A percentile compares a stretch with the other conserved stretches of the same genome.
Evolutionary conservation across 2,797 vertebrate species (phyloP).

Genomic region (Sebastes iracundus): DNA sequence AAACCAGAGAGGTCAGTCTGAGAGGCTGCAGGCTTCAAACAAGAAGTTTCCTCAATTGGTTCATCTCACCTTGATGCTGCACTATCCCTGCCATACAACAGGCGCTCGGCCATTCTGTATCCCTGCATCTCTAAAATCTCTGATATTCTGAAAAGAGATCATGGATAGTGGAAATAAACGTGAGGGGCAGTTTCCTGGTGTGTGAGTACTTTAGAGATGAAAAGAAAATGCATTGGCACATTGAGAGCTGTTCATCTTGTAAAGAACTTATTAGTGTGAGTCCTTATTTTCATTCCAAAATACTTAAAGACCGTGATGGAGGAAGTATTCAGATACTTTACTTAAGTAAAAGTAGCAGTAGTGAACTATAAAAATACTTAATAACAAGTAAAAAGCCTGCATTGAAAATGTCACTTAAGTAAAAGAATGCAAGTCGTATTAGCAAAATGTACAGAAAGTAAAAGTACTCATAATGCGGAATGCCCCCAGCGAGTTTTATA

Average conservation of each 20-base stretch:
- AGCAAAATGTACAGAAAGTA: neutral
- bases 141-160: slow-evolving; percentile 6
- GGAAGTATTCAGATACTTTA: neutral
- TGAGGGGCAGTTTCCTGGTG: neutral
- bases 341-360: neutral
- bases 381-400: neutral
- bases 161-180: slow-evolving; percentile 20
- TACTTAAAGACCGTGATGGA: neutral
- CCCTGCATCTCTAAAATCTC: neutral
- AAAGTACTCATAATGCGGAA: neutral
- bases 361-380: neutral
- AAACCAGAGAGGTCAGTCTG: slow-evolving; percentile 22
- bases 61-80: slow-evolving; percentile 40
- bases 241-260: neutral
- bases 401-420: neutral
- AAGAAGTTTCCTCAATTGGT: slow-evolving; percentile 35
- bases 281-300: neutral
- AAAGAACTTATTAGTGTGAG: neutral
- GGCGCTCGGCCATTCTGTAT: neutral
- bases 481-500: no score
- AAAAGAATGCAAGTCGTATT: neutral
- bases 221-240: neutral
- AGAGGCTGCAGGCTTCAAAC: slow-evolving; percentile 43
- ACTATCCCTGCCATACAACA: neutral
- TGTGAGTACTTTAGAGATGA: neutral